Conservation (phyloP, 1,140 invertebrate species). For the Drosophila serrata region DNA sequence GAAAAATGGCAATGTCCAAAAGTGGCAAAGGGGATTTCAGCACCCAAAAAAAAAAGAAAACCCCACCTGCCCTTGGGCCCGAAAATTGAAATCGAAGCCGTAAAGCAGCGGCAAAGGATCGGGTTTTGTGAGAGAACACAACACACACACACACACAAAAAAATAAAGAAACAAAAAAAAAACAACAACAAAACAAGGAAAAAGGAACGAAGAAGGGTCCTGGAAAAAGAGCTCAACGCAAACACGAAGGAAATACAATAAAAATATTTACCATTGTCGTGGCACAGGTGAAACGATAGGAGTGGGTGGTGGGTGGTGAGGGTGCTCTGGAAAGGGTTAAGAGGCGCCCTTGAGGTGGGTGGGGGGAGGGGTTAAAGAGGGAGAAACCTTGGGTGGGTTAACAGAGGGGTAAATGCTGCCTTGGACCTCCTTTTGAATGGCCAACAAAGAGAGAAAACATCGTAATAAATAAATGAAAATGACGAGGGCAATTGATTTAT, state of each 20-base stretch:
- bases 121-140: constrained; percentile 11
- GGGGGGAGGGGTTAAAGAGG: not conserved
- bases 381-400: not conserved
- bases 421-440: constrained; percentile 23
- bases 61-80: constrained; percentile 46
- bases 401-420: constrained; percentile 9
- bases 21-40: constrained; percentile 54
- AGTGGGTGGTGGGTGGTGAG: too few species aligned
- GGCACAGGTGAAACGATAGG: constrained; percentile 47
- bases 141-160: constrained; percentile 1
- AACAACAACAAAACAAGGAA: constrained; percentile 13
- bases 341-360: not conserved
- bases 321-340: constrained; percentile 22
- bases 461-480: constrained; percentile 57
- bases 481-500: constrained; percentile 57
- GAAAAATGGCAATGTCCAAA: constrained; percentile 53
- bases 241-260: constrained; percentile 64
- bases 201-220: constrained; percentile 6
- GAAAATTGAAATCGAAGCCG: constrained; percentile 79
- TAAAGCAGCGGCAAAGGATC: constrained; percentile 54
- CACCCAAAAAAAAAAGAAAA: not conserved
- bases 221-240: constrained; percentile 28
- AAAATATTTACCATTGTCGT: constrained; percentile 70
- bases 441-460: constrained; percentile 39
- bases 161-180: constrained; percentile 11